phyloP scores from a whole-genome alignment of 2,888 invertebrate genomes.

The Ellobium chinense region DNA sequence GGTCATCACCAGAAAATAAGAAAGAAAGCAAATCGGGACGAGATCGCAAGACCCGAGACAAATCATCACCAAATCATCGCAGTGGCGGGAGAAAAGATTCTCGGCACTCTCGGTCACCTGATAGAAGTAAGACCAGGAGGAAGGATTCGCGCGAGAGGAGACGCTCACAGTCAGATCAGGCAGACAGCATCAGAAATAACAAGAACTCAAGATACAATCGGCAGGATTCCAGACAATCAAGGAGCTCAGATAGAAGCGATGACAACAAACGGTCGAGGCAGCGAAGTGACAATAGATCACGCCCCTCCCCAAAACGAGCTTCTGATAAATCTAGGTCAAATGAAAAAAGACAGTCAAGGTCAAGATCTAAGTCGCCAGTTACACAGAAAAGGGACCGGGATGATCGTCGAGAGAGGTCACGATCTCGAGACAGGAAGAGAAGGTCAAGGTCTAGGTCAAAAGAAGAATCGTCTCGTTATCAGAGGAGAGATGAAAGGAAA shows the following conservation, averaged over 20 bases:
- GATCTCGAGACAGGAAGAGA: slow-evolving; percentile 33
- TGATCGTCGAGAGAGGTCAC: slow-evolving; percentile 40
- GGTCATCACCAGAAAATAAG: slow-evolving; percentile 18
- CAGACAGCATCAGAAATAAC: not conserved
- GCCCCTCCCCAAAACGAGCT: not conserved
- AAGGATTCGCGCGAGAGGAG: not conserved
- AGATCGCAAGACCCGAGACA: slow-evolving; percentile 8
- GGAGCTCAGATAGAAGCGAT: slow-evolving; percentile 19
- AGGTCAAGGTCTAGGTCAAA: slow-evolving; percentile 6
- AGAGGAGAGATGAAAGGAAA: slow-evolving; percentile 21
- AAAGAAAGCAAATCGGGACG: not conserved
- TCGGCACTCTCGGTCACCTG: not conserved
- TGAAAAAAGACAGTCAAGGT: slow-evolving; percentile 25
- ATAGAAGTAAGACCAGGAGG: slow-evolving; percentile 2
- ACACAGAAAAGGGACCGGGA: not conserved
- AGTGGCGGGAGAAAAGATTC: slow-evolving; percentile 9
- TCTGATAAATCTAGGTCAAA: slow-evolving; percentile 19
- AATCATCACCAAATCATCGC: not conserved
- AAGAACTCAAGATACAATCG: slow-evolving; percentile 14
- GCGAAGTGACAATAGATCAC: slow-evolving; percentile 9
- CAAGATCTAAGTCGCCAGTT: slow-evolving; percentile 36
- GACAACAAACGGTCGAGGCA: slow-evolving; percentile 9
- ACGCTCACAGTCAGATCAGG: not conserved
- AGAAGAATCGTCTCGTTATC: not conserved
- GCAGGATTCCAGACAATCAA: not conserved